A percentile compares a stretch with the other conserved stretches of the same genome.
These are phyloP conservation scores for Selenia dentaria DNA, from an alignment of 2,888 invertebrate species.

Conservation along the genomic window DNA sequence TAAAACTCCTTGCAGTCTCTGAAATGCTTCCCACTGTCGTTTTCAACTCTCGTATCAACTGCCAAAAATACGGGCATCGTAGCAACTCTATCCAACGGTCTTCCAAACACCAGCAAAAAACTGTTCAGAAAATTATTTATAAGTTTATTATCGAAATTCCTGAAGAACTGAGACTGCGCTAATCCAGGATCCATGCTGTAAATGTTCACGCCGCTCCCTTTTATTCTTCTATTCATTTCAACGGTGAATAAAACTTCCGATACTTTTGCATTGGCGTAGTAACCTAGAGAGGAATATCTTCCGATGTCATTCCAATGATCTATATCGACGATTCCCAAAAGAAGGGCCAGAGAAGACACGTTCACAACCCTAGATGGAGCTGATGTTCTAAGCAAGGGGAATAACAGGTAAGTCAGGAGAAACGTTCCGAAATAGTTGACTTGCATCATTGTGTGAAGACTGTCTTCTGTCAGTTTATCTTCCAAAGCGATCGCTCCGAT, in stretches of 20 bases:
- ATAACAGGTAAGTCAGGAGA: constrained; percentile 59
- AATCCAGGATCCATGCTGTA: constrained; percentile 94
- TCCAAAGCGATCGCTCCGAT: constrained; percentile 77
- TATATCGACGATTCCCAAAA: constrained; percentile 88
- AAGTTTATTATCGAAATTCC: constrained; percentile 60
- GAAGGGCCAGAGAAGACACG: constrained; percentile 83
- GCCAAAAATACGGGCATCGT: constrained; percentile 62
- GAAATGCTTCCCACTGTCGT: constrained; percentile 61
- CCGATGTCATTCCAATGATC: constrained; percentile 89
- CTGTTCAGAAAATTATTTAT: constrained; percentile 43
- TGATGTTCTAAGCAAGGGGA: constrained; percentile 55
- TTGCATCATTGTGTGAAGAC: constrained; percentile 86
- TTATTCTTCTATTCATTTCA: constrained; percentile 75
- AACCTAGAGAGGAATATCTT: constrained; percentile 82
- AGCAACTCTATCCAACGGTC: constrained; percentile 52
- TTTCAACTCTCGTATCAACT: constrained; percentile 49
- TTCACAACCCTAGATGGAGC: constrained; percentile 64
- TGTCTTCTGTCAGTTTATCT: constrained; percentile 82
- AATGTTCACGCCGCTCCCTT: constrained; percentile 86
- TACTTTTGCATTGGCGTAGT: constrained; percentile 80
- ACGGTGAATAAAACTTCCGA: constrained; percentile 63
- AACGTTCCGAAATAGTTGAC: constrained; percentile 73
- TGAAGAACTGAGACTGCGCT: constrained; percentile 91
- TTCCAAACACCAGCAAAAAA: constrained; percentile 48
- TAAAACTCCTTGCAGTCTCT: constrained; percentile 62